Evolutionary conservation across 2,888 invertebrate genomes (phyloP), one percentile per base, ranked within the genome.

Genomic region (Pherbina coryleti): DNA sequence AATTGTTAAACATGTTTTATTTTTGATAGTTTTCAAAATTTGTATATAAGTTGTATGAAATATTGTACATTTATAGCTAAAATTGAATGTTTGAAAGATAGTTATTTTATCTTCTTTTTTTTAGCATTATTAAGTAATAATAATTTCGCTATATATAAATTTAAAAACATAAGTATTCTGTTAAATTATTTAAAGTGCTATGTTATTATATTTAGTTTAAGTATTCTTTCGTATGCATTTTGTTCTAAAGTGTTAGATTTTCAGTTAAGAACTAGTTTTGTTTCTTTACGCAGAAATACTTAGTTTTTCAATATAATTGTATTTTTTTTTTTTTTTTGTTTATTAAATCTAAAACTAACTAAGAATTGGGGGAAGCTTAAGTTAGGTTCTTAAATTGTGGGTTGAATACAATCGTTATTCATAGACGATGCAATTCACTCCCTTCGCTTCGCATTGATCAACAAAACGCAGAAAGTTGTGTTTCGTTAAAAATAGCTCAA

Each of bases 51-150:
- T 31, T 44, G 9, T 49, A 73, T 75, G 11, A 53, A 75, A 60
- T 67, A 67, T 31, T 2, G 34, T 66, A 66, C 22, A 51, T 62
- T 51, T 62, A 49, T 64, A 74, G 49, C 11, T 64, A 49, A 22
- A 34, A 8, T 57, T 72, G 17, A 19, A 37, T 72, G 44, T 62
- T 74, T 62, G n/a, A 19, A 71, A 51, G 51, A 22, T 19, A 51
- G 11, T n/a, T 31, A 5, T n/a, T 57, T 67, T 37, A 22, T 49
- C 55, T 34, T 53, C n/a, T 25, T 37, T 0, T 25, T n/a, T 44
- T 72, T n/a, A 57, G 60, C 25, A 66, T 57, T 75, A 75, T 67
- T 55, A 67, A 28, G 22, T 75, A 53, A 75, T 75, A 57, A 67
- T 75, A 67, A 53, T 62, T 49, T 62, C 37, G 34, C 66, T 67